These are phyloP conservation scores for Rhynchonycteris naso DNA, from an alignment of 2,797 vertebrate species.

Conservation along the genomic window DNA sequence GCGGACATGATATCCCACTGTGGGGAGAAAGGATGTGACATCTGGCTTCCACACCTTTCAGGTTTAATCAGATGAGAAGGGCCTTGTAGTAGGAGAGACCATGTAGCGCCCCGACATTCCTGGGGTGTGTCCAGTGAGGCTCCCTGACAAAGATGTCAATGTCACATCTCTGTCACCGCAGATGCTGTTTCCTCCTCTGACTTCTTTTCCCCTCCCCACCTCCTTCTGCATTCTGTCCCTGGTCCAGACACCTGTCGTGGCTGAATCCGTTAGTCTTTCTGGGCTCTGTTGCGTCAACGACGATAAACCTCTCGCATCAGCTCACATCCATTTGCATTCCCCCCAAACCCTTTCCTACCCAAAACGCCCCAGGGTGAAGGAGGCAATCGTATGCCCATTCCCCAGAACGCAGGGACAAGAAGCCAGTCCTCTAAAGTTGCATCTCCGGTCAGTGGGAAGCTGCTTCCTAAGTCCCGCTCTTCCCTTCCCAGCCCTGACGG, in stretches of 20 bases:
- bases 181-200: neutral
- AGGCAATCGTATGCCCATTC: neutral
- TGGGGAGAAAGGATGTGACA: neutral
- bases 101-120: neutral
- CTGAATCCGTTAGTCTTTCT: neutral
- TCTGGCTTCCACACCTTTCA: neutral
- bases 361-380: neutral
- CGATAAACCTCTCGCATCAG: neutral
- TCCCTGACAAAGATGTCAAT: neutral
- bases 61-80: neutral
- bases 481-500: neutral
- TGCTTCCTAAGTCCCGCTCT: no score
- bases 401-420: neutral
- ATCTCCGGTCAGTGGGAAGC: no score
- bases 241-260: neutral
- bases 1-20: neutral
- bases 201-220: neutral
- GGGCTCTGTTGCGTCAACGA: neutral
- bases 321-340: accelerated
- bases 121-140: neutral
- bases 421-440: neutral
- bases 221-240: neutral
- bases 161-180: no score
- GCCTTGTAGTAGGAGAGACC: neutral
- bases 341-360: neutral